Evolutionary conservation across 2,888 invertebrate species (phyloP).

Genomic region (Melolontha melolontha): DNA sequence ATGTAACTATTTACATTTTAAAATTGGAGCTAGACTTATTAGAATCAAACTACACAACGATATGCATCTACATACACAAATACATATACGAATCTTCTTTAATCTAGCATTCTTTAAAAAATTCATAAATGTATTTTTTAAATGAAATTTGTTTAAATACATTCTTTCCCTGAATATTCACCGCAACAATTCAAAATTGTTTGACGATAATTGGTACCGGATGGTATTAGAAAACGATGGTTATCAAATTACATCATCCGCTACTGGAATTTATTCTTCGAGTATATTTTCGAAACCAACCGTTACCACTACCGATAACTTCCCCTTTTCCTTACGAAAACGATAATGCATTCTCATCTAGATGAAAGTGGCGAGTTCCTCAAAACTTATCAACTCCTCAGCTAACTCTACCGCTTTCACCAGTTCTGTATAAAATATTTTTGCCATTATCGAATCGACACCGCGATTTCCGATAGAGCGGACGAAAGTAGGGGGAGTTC

Average conservation of each 20-base stretch:
- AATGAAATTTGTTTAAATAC: too few relatives aligned
- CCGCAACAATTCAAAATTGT: too few relatives aligned
- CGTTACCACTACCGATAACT: neutral
- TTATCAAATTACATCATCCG: conserved; percentile 5
- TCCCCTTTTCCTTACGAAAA: neutral
- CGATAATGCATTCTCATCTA: conserved; percentile 21
- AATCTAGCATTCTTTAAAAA: too few relatives aligned
- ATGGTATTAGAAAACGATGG: neutral
- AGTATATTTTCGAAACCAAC: conserved; percentile 18
- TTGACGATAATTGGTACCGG: too few relatives aligned
- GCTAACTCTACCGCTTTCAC: neutral
- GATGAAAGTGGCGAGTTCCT: conserved; percentile 11
- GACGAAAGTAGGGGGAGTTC: neutral
- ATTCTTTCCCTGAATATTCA: too few relatives aligned
- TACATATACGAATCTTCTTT: too few relatives aligned
- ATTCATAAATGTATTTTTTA: too few relatives aligned
- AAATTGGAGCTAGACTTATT: too few relatives aligned
- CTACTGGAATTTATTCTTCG: conserved; percentile 1
- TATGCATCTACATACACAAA: too few relatives aligned
- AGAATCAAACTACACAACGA: too few relatives aligned
- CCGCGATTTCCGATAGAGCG: conserved; percentile 25
- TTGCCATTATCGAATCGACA: conserved; percentile 30
- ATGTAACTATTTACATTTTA: too few relatives aligned
- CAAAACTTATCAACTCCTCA: conserved; percentile 31
- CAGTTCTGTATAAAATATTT: conserved; percentile 30